Evolutionary conservation across 2,113 vertebrate species (phyloP).

Genomic region (Theristicus caerulescens): DNA sequence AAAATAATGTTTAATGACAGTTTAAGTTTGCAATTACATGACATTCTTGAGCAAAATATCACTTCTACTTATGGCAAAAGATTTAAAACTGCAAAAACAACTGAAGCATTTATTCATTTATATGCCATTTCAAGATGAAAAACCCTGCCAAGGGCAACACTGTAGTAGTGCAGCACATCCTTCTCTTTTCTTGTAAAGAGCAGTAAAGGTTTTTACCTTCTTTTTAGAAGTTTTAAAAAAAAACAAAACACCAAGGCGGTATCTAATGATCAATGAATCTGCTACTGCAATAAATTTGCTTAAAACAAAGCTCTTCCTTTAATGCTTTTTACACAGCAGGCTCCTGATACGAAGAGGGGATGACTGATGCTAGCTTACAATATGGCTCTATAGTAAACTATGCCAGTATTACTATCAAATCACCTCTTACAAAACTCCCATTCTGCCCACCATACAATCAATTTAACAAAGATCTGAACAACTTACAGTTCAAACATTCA

Average conservation of each 20-base stretch:
- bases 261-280: constrained; percentile 35
- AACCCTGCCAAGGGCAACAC: constrained; percentile 55
- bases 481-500: constrained; percentile 21
- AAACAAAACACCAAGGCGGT: neutral
- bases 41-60: constrained; percentile 41
- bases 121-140: constrained; percentile 42
- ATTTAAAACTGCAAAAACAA: constrained; percentile 50
- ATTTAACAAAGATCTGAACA: constrained; percentile 39
- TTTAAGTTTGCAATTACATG: constrained; percentile 51
- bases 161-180: neutral
- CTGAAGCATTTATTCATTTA: constrained; percentile 53
- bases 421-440: neutral
- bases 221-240: neutral
- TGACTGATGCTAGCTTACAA: constrained; percentile 32
- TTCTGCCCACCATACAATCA: neutral
- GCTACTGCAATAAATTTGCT: neutral
- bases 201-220: constrained; percentile 20
- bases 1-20: constrained; percentile 61
- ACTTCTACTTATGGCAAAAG: constrained; percentile 51
- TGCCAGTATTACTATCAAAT: constrained; percentile 8
- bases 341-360: constrained; percentile 6
- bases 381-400: neutral
- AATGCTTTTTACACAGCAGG: constrained; percentile 35
- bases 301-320: constrained; percentile 42
- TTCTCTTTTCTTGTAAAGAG: neutral